phyloP scores from a whole-genome alignment of 2,888 invertebrate species.

The Drosophila pseudotakahashii region DNA sequence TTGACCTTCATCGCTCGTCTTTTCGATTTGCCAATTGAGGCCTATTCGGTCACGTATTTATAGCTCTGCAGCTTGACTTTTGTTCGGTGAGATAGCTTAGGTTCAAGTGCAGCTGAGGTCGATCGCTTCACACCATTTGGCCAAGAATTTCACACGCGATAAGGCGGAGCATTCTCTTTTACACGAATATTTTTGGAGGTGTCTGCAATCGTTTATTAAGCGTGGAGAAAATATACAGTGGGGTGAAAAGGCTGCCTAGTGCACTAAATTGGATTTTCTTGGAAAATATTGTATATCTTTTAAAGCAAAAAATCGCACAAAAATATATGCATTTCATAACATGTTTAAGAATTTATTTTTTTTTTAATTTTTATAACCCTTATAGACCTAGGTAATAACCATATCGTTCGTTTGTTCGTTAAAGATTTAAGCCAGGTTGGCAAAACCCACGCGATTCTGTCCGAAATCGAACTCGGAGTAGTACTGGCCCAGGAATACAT shows the following conservation, averaged over 20 bases:
- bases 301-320: not conserved
- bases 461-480: constrained; percentile 97
- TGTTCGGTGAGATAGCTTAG: constrained; percentile 6
- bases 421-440: constrained; percentile 83
- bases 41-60: constrained; percentile 40
- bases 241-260: not conserved
- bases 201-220: not conserved
- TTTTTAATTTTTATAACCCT: not conserved
- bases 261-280: not conserved
- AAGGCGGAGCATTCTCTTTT: not conserved
- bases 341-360: constrained; percentile 1
- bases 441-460: constrained; percentile 94
- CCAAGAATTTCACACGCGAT: constrained; percentile 42
- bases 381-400: not conserved
- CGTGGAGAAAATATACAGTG: not conserved
- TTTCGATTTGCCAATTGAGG: constrained; percentile 13
- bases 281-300: too few species aligned
- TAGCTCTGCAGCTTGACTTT: constrained; percentile 5
- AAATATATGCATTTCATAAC: not conserved
- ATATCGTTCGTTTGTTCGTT: constrained; percentile 6
- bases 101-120: not conserved
- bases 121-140: constrained; percentile 13
- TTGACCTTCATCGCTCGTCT: constrained; percentile 22
- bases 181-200: constrained; percentile 6
- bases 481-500: constrained; percentile 97